phyloP scores from a whole-genome alignment of 2,797 vertebrate genomes.

The Percopsis omiscomaycus region DNA sequence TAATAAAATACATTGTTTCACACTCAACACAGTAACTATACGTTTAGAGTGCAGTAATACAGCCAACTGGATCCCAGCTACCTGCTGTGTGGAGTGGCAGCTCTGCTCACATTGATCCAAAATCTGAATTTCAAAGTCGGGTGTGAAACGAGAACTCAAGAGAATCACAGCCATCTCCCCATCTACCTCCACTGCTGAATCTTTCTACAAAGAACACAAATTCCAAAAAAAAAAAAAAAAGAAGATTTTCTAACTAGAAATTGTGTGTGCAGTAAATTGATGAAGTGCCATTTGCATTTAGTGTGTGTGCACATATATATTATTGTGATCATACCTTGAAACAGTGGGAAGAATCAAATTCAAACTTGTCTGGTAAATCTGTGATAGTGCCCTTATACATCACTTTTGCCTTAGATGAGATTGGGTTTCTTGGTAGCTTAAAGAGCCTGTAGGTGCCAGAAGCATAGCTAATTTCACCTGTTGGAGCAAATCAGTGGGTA shows the following conservation, averaged over 20 bases:
- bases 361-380: slow-evolving; percentile 63
- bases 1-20: background rate
- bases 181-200: slow-evolving; percentile 59
- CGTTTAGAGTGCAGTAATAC: background rate
- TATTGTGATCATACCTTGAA: slow-evolving; percentile 68
- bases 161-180: slow-evolving; percentile 70
- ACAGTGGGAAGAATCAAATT: slow-evolving; percentile 70
- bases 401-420: slow-evolving; percentile 47
- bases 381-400: slow-evolving; percentile 72
- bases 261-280: background rate
- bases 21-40: background rate
- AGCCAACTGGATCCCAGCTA: slow-evolving; percentile 19
- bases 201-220: slow-evolving; percentile 58
- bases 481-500: slow-evolving; percentile 4
- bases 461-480: slow-evolving; percentile 73
- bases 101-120: slow-evolving; percentile 39
- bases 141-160: slow-evolving; percentile 67
- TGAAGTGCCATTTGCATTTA: too few relatives aligned
- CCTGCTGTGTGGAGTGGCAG: slow-evolving; percentile 52
- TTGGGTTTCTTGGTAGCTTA: slow-evolving; percentile 63
- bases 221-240: background rate
- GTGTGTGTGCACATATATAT: background rate
- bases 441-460: slow-evolving; percentile 79
- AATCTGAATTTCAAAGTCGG: slow-evolving; percentile 65
- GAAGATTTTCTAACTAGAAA: background rate